phyloP scores from a whole-genome alignment of 2,888 invertebrate species.

The Drosophila sordidula region DNA sequence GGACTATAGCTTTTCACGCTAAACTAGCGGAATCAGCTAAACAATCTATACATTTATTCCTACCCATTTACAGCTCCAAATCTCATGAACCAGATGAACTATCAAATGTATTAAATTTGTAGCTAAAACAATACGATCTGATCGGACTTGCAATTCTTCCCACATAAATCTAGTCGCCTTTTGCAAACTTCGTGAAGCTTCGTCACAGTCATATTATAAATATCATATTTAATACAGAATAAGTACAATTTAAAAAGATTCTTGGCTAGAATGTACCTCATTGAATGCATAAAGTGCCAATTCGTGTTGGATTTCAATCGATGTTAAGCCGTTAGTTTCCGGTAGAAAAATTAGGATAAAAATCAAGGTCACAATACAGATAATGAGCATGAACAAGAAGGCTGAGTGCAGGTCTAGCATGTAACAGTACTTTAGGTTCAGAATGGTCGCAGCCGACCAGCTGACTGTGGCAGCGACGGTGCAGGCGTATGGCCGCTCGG shows the following conservation, averaged over 20 bases:
- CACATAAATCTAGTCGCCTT: too few species aligned
- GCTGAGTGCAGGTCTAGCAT: not conserved
- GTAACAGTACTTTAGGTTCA: not conserved
- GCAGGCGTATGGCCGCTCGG: conserved; percentile 17
- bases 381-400: conserved; percentile 20
- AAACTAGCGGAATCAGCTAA: too few species aligned
- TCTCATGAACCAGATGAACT: too few species aligned
- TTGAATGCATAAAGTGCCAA: not conserved
- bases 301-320: conserved; percentile 1
- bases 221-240: too few species aligned
- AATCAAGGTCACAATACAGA: conserved; percentile 10
- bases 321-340: conserved; percentile 31
- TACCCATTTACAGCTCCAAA: too few species aligned
- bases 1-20: too few species aligned
- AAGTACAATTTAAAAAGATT: not conserved
- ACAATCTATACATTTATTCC: too few species aligned
- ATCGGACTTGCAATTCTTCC: too few species aligned
- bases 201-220: too few species aligned
- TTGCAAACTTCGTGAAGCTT: too few species aligned
- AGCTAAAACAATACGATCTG: too few species aligned
- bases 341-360: conserved; percentile 32
- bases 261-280: not conserved
- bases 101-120: too few species aligned
- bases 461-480: conserved; percentile 1
- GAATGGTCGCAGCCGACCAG: conserved; percentile 26